Evolutionary conservation across 2,888 invertebrate species (phyloP).

Genomic region (Nymphalis c-album): DNA sequence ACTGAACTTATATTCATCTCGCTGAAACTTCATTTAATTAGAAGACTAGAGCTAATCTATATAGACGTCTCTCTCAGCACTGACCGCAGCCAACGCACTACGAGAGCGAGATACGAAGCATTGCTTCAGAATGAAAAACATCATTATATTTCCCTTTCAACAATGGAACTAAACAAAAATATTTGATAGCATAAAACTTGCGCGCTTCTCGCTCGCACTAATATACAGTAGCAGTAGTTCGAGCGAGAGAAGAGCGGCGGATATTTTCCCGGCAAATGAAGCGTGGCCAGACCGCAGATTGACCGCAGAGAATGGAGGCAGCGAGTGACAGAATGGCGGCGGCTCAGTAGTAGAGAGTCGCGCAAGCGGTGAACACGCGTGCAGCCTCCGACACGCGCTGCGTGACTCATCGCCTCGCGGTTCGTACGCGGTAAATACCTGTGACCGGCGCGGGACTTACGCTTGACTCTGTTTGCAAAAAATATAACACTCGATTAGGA

Average conservation of each 20-base stretch:
- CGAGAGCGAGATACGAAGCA: constrained; percentile 57
- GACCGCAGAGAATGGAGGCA: constrained; percentile 82
- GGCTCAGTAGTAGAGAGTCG: constrained; percentile 74
- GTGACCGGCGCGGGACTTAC: constrained; percentile 51
- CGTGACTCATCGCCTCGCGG: constrained; percentile 42
- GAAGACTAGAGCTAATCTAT: constrained; percentile 33
- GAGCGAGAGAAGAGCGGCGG: constrained; percentile 61
- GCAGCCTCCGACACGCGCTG: constrained; percentile 47
- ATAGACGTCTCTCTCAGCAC: constrained; percentile 54
- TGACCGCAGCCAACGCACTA: constrained; percentile 48
- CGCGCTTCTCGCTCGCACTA: constrained; percentile 59
- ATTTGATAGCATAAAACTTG: constrained; percentile 75
- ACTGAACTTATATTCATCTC: constrained; percentile 16
- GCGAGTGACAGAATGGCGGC: constrained; percentile 81
- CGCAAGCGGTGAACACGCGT: constrained; percentile 69
- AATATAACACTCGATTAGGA: constrained; percentile 43
- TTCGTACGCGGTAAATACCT: constrained; percentile 55
- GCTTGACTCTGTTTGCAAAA: constrained; percentile 44
- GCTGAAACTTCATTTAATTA: constrained; percentile 27
- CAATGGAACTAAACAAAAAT: constrained; percentile 78
- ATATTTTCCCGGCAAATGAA: constrained; percentile 82
- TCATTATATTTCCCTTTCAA: constrained; percentile 76
- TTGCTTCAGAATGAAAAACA: constrained; percentile 70
- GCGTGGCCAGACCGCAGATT: constrained; percentile 82
- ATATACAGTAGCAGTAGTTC: constrained; percentile 38